A percentile compares a stretch with the other conserved stretches of the same genome.
phyloP scores from a whole-genome alignment of 1,140 invertebrate genomes.

The Philaenus spumarius region DNA sequence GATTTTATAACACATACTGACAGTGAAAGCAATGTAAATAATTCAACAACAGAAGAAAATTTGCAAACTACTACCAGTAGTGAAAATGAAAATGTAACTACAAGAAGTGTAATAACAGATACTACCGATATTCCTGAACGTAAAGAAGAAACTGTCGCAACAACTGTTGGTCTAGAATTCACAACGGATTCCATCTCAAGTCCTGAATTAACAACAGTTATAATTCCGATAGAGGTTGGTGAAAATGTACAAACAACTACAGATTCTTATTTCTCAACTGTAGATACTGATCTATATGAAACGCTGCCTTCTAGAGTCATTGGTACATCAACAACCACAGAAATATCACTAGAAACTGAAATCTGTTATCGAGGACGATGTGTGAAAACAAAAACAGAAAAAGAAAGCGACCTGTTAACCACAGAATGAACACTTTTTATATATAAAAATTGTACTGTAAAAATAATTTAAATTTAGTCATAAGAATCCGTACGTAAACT shows the following conservation, averaged over 20 bases:
- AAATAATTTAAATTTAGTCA: too few species aligned
- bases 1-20: constrained; percentile 12
- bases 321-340: constrained; percentile 67
- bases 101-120: neutral
- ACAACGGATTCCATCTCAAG: constrained; percentile 1
- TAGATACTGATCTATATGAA: constrained; percentile 36
- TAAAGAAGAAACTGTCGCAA: neutral
- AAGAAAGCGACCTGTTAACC: constrained; percentile 13
- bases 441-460: neutral
- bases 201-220: constrained; percentile 5
- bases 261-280: constrained; percentile 20
- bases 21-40: neutral
- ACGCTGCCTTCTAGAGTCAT: constrained; percentile 44
- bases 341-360: constrained; percentile 76
- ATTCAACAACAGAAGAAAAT: neutral
- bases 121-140: too few species aligned
- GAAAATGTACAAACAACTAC: constrained; percentile 1
- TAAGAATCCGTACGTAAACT: too few species aligned
- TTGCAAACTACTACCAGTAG: neutral
- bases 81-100: neutral
- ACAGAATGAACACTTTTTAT: constrained; percentile 8
- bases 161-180: constrained; percentile 6
- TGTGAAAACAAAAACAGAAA: constrained; percentile 52
- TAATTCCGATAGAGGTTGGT: neutral
- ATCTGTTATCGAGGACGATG: constrained; percentile 78